Evolutionary conservation across 2,797 vertebrate genomes (phyloP).

Genomic region (Myripristis murdjan): DNA sequence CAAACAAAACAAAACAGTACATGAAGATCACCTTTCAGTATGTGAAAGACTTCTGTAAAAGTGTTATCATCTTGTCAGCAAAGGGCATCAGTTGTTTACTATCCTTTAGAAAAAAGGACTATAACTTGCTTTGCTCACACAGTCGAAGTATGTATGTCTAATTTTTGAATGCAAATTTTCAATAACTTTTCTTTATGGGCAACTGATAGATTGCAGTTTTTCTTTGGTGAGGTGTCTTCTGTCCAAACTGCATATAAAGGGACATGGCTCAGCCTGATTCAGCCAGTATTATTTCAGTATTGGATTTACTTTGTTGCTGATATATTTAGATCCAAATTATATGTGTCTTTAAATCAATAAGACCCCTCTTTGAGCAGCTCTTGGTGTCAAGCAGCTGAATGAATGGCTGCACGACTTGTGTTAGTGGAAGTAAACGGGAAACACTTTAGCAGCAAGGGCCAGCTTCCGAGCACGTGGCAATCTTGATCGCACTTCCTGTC

Average conservation of each 20-base stretch:
- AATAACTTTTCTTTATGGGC: no score
- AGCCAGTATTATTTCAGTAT: conserved; percentile 55
- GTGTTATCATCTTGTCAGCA: not conserved
- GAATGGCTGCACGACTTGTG: conserved; percentile 33
- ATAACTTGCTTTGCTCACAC: no score
- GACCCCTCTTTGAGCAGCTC: conserved; percentile 26
- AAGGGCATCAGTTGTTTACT: not conserved
- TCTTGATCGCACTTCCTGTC: conserved; percentile 75
- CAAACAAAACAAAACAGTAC: conserved; percentile 3
- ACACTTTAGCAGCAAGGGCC: conserved; percentile 45
- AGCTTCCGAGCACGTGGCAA: conserved; percentile 45
- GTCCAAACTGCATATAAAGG: conserved; percentile 54
- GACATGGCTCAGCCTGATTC: conserved; percentile 62
- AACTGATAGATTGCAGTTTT: conserved; percentile 12
- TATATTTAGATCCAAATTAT: conserved; percentile 60
- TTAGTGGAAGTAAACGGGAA: conserved; percentile 67
- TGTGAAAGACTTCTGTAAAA: not conserved
- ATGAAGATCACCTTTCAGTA: not conserved
- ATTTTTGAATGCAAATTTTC: no score
- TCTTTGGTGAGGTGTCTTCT: conserved; percentile 55
- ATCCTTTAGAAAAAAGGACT: not conserved
- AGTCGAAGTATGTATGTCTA: no score
- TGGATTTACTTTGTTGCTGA: conserved; percentile 58
- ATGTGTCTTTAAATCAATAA: conserved; percentile 66
- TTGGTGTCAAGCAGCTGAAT: conserved; percentile 46